Evolutionary conservation across 2,113 vertebrate species (phyloP), one percentile per base, ranked within the genome.

Genomic region (Pseudorhombus dupliciocellatus): DNA sequence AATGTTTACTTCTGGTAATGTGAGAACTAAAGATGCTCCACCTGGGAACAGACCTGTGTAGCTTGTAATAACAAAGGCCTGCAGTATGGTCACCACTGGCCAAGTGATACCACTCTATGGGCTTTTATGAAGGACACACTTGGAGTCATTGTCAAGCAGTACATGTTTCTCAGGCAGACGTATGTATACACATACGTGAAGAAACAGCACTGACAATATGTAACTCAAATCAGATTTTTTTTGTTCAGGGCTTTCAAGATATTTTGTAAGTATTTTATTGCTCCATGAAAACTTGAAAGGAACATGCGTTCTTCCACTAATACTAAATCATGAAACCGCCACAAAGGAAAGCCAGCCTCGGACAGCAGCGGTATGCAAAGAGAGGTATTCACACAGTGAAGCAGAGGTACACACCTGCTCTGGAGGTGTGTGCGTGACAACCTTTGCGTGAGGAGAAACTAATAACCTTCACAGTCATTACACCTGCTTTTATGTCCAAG

Each of bases 401-500:
- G 57, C 30, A 2, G 70, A 70, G 50, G 46, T 48, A 89, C 87
- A 89, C 79, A 86, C 85, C 86, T 91, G 86, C 74, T 88, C 71
- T 70, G 53, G 52, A 75, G 81, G 83, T 81, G 84, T 86, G 77
- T 86, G 84, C 67, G 42, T 85, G 85, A 84, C 87, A 91, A 71
- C 79, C 84, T 62, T 84, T 79, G 88, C 89, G 87, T 92, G 91
- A 87, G 77, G 65, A 90, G 76, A 63, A 77, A 61, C 78, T 75
- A 73, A 70, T 75, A 81, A 56, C 79, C 86, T 84, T 90, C 79
- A 88, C 87, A 92, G 79, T 89, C 83, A 83, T 90, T 92, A 91
- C 85, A 91, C 73, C 81, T 73, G 82, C 87, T 90, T 91, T 92
- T 87, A 92, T 92, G 86, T 92, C 79, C 65, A 71, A 79, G 72